These are phyloP conservation scores for Falco peregrinus DNA, from an alignment of 2,797 vertebrate genomes.

Conservation along the genomic window DNA sequence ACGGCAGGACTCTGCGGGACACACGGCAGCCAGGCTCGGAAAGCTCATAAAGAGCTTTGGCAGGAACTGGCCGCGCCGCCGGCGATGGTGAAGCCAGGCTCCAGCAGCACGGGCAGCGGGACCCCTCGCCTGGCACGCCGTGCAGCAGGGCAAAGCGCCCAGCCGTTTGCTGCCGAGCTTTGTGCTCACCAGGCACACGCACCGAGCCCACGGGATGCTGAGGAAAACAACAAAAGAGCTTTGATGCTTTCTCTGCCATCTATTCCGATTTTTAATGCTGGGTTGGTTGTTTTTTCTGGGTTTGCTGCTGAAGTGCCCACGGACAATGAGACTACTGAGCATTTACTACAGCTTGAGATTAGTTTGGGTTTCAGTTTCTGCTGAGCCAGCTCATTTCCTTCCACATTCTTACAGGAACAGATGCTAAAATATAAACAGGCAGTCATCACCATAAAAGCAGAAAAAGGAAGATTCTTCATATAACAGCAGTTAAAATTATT, in stretches of 20 bases:
- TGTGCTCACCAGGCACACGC: accelerated
- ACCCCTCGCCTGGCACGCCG: accelerated
- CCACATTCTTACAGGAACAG: slow-evolving; percentile 5
- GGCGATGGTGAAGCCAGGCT: neutral
- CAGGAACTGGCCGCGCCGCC: neutral
- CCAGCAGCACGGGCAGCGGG: accelerated
- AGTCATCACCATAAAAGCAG: slow-evolving; percentile 9
- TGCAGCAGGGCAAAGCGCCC: neutral
- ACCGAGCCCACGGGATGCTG: neutral
- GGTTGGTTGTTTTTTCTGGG: neutral
- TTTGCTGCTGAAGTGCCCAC: neutral
- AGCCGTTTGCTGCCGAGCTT: accelerated
- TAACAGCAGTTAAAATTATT: neutral
- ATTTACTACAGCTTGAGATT: slow-evolving; percentile 10
- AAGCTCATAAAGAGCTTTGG: slow-evolving; percentile 65
- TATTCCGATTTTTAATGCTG: neutral
- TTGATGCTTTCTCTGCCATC: neutral
- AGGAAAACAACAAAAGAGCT: neutral
- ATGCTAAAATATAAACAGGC: slow-evolving; percentile 15
- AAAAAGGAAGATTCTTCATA: neutral
- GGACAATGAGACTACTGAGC: neutral
- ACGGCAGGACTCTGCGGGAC: neutral
- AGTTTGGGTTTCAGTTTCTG: slow-evolving; percentile 44
- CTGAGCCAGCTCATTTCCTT: slow-evolving; percentile 45
- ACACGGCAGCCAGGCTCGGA: neutral